Evolutionary conservation across 2,888 invertebrate species (phyloP).

Genomic region (Carabus problematicus): DNA sequence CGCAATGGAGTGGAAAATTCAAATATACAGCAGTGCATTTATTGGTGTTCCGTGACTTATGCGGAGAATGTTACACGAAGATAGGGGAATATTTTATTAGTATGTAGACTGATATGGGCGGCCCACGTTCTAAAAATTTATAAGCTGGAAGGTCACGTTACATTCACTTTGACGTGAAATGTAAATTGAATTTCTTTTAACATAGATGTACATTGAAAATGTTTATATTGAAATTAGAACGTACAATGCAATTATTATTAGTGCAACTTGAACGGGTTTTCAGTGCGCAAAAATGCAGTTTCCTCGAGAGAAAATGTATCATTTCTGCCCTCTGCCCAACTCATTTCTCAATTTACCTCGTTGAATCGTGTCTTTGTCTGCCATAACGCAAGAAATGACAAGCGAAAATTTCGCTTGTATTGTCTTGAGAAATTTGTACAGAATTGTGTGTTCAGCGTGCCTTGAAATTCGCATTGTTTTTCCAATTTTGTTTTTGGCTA

Average conservation of each 20-base stretch:
- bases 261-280: neutral
- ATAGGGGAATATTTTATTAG: conserved; percentile 8
- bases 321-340: conserved; percentile 10
- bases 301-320: conserved; percentile 10
- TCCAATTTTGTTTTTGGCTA: conserved; percentile 45
- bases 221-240: neutral
- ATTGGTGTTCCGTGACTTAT: conserved; percentile 35
- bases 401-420: conserved; percentile 40
- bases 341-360: conserved; percentile 20
- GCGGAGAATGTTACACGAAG: conserved; percentile 10
- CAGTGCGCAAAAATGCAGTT: neutral
- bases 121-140: neutral
- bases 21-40: conserved; percentile 40
- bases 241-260: neutral
- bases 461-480: conserved; percentile 50
- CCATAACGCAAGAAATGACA: conserved; percentile 6
- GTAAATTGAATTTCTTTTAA: neutral
- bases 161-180: neutral
- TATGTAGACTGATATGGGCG: neutral
- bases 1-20: conserved; percentile 40
- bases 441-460: conserved; percentile 49
- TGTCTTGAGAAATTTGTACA: conserved; percentile 47
- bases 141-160: neutral
- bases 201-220: neutral
- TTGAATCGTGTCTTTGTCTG: conserved; percentile 8